phyloP scores from a whole-genome alignment of 2,113 vertebrate species.

The Tyto alba region DNA sequence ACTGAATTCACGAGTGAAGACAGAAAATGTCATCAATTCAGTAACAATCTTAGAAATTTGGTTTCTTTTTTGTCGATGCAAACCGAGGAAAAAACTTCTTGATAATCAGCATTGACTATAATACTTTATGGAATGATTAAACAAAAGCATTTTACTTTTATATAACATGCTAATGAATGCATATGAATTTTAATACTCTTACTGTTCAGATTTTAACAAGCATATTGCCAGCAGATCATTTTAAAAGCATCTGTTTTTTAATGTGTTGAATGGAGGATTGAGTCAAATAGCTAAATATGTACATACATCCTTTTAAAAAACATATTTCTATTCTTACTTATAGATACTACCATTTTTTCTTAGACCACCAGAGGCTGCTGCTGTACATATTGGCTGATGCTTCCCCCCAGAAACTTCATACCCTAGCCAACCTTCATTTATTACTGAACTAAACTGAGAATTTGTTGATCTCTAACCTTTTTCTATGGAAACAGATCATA shows the following conservation, averaged over 20 bases:
- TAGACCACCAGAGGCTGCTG: conserved; percentile 74
- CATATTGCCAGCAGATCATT: conserved; percentile 69
- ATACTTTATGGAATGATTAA: conserved; percentile 66
- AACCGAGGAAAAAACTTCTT: conserved; percentile 58
- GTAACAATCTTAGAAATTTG: conserved; percentile 72
- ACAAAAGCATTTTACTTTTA: conserved; percentile 73
- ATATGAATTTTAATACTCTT: conserved; percentile 74
- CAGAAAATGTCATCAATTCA: conserved; percentile 81
- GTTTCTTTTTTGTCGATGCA: conserved; percentile 58
- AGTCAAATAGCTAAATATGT: conserved; percentile 75
- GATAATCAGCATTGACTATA: conserved; percentile 63
- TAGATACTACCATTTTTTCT: conserved; percentile 45
- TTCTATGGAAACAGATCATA: neutral
- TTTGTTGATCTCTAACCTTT: conserved; percentile 25
- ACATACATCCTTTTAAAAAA: conserved; percentile 63
- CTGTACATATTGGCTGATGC: conserved; percentile 49
- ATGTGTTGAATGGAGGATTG: conserved; percentile 61
- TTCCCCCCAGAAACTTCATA: conserved; percentile 29
- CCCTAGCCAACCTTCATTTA: neutral
- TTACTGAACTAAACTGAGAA: conserved; percentile 1
- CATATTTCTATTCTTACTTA: conserved; percentile 48
- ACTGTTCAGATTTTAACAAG: conserved; percentile 72
- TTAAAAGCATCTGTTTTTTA: conserved; percentile 73
- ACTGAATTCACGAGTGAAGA: conserved; percentile 75
- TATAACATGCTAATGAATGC: conserved; percentile 74